Conservation (phyloP, 1,140 invertebrate species). For the Solenopsis fugax region DNA sequence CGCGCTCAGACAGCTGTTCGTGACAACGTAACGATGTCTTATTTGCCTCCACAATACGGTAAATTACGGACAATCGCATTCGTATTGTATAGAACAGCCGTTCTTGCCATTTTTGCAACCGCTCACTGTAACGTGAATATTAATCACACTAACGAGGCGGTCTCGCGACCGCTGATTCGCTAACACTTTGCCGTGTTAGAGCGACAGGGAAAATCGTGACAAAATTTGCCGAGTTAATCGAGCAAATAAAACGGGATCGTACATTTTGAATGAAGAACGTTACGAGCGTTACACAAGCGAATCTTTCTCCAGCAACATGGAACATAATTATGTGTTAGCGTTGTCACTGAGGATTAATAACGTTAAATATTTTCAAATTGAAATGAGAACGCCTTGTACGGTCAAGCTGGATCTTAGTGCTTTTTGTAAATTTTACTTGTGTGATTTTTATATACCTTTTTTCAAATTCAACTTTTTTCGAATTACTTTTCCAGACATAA, state of each 20-base stretch:
- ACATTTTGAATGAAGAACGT: slow-evolving; percentile 25
- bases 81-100: neutral
- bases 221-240: slow-evolving; percentile 21
- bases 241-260: neutral
- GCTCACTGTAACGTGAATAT: neutral
- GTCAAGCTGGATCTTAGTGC: too few relatives aligned
- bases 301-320: neutral
- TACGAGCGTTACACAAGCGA: neutral
- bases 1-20: slow-evolving; percentile 44
- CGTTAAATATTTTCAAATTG: slow-evolving; percentile 5
- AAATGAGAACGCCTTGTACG: too few relatives aligned
- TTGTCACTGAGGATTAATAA: neutral
- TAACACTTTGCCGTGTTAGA: neutral
- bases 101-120: neutral
- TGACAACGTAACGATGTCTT: slow-evolving; percentile 34
- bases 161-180: slow-evolving; percentile 11
- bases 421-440: too few relatives aligned
- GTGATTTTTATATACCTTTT: too few relatives aligned
- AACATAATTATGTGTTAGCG: neutral
- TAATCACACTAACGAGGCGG: slow-evolving; percentile 17
- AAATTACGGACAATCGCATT: slow-evolving; percentile 56
- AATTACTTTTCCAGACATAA: too few relatives aligned
- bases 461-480: too few relatives aligned
- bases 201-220: neutral
- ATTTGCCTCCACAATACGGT: slow-evolving; percentile 44